Evolutionary conservation across 2,113 vertebrate species (phyloP).

Genomic region (Campylorhamphus procurvoides): DNA sequence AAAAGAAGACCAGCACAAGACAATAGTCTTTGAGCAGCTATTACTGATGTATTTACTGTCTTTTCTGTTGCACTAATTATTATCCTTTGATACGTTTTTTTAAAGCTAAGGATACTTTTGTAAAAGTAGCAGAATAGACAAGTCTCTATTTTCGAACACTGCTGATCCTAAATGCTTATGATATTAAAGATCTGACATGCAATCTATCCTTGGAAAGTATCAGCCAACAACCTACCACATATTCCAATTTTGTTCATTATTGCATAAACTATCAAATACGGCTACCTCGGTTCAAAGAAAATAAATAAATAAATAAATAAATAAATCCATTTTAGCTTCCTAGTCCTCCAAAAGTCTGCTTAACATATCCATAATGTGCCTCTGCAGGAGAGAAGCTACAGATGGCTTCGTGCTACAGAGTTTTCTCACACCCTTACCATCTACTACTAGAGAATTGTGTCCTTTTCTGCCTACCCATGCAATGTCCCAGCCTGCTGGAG

Average conservation of each 20-base stretch:
- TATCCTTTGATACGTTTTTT: background rate
- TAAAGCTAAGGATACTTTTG: background rate
- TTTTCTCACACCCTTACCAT: background rate
- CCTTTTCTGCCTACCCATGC: background rate
- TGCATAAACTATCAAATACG: background rate
- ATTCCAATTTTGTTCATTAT: background rate
- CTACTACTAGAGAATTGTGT: background rate
- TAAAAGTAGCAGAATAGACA: background rate
- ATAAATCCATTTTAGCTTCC: background rate
- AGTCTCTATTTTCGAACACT: background rate
- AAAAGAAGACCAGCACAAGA: background rate
- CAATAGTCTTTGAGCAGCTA: background rate
- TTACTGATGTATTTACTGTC: background rate
- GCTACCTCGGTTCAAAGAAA: background rate
- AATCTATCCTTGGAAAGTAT: background rate
- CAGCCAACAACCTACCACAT: background rate
- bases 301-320: background rate
- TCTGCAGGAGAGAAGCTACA: background rate
- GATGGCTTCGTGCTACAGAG: background rate
- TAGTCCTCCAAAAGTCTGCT: background rate
- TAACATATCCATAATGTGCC: background rate
- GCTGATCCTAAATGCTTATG: background rate
- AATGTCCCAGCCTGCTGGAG: background rate
- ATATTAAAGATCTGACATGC: background rate
- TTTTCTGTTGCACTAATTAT: background rate